These are phyloP conservation scores for Megamerina dolium DNA, from an alignment of 2,888 invertebrate species.

Conservation along the genomic window DNA sequence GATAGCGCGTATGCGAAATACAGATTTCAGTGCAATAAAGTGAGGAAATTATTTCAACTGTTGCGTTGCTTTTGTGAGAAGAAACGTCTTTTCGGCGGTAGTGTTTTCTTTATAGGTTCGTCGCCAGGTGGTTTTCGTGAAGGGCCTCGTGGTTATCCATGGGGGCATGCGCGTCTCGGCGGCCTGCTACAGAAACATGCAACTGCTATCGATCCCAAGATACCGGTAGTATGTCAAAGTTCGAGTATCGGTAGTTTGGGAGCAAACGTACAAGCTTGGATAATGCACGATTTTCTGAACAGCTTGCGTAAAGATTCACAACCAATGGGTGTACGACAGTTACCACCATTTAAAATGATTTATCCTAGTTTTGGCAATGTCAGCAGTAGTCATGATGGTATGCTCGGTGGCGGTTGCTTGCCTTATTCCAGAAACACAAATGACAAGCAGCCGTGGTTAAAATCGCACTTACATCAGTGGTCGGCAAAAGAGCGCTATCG, in stretches of 20 bases:
- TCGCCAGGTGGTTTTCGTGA: constrained; percentile 76
- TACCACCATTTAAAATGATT: constrained; percentile 58
- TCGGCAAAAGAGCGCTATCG: constrained; percentile 63
- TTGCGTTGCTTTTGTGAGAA: not conserved
- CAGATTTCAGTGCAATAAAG: constrained; percentile 81
- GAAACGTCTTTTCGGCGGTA: constrained; percentile 43
- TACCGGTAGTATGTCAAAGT: constrained; percentile 78
- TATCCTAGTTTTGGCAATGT: constrained; percentile 84
- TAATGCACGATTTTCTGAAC: constrained; percentile 67
- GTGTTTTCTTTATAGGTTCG: constrained; percentile 80
- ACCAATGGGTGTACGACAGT: constrained; percentile 52
- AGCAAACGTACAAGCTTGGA: constrained; percentile 63
- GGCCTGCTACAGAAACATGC: constrained; percentile 63
- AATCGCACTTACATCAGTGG: constrained; percentile 76
- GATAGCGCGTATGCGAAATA: constrained; percentile 64
- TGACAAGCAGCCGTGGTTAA: constrained; percentile 79
- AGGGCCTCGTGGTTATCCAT: constrained; percentile 51
- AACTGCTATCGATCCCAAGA: constrained; percentile 52
- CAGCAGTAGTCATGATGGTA: constrained; percentile 73
- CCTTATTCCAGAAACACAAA: constrained; percentile 77
- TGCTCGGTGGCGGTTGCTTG: constrained; percentile 79
- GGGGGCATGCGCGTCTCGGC: constrained; percentile 60
- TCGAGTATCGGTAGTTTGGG: constrained; percentile 89
- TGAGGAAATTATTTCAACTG: constrained; percentile 44
- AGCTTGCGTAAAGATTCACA: constrained; percentile 54